Base-by-base conservation (phyloP, 2,888 invertebrate species). In the Epinotia bilunana region DNA sequence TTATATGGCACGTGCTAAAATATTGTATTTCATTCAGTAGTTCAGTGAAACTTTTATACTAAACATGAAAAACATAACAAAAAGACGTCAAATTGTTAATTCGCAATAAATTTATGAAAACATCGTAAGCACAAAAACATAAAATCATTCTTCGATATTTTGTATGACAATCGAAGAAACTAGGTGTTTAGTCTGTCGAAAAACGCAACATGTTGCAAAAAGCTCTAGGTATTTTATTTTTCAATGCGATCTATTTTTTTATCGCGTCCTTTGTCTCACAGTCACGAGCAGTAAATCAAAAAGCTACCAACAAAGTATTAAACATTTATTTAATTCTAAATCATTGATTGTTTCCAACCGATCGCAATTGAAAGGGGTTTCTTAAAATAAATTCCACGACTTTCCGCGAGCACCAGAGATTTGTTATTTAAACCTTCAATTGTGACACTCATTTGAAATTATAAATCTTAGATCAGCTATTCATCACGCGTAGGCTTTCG, bases 401-500 rank as follows among this genome's bases (percentile, higher is more conserved):
- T 85, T 84, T 82, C 80, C 79, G 77, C 82, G 77, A 80, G 79
- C 79, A 76, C 78, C 78, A 77, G 79, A 79, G 79, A 86, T 88
- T 86, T 87, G 88, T 89, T 86, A 87, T 88, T 88, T 87, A 89
- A 88, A 86, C 85, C 81, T 80, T 79, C 86, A 87, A 89, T 87
- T 84, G 87, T 83, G 81, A 80, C 80, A 81, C 84, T 84, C 83
- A 86, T 90, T 88, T 90, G 81, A 89, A 90, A 91, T 90, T 90
- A 80, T 87, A 90, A 90, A 84, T 83, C 81, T 82, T 82, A 82
- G 81, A 86, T 85, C 82, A 81, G 77, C 81, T 83, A 87, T 90
- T 89, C 82, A 87, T 88, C 87, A 86, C 84, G 82, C 73, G 80
- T 80, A 79, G 78, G 64, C 78, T 80, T 80, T 77, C 74, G 76